phyloP scores from a whole-genome alignment of 37 sponge, comb jelly and placozoan species.

The Tethya wilhelma region DNA sequence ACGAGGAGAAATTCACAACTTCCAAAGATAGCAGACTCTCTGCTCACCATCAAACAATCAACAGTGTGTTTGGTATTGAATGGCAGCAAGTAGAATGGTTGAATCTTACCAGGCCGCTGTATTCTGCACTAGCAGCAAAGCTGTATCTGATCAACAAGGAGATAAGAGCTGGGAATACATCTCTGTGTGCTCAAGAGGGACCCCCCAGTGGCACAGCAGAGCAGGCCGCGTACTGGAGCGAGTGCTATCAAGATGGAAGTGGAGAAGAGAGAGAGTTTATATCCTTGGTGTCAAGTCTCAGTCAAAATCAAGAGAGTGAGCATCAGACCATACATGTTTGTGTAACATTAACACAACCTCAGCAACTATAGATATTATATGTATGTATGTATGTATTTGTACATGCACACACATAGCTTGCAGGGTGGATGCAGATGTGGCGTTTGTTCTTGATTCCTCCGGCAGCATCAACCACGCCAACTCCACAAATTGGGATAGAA shows the following conservation, averaged over 20 bases:
- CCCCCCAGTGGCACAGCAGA: too few species aligned
- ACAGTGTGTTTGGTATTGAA: not conserved
- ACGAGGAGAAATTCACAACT: not conserved
- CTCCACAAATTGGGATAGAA: not conserved
- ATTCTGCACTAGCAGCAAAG: slow-evolving; percentile 28
- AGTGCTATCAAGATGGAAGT: too few species aligned
- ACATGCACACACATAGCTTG: slow-evolving; percentile 7
- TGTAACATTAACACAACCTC: too few species aligned
- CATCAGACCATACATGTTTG: too few species aligned
- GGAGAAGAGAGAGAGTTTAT: too few species aligned
- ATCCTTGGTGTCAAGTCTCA: too few species aligned
- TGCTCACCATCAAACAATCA: not conserved
- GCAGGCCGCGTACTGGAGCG: too few species aligned
- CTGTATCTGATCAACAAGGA: not conserved
- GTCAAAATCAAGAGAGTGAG: too few species aligned
- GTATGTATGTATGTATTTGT: not conserved
- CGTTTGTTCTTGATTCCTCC: slow-evolving; percentile 18
- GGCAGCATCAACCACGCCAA: slow-evolving; percentile 1
- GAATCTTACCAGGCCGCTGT: slow-evolving; percentile 9
- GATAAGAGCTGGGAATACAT: not conserved
- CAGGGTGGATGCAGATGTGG: slow-evolving; percentile 6
- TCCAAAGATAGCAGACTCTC: not conserved
- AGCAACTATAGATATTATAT: not conserved
- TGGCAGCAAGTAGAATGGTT: slow-evolving; percentile 1
- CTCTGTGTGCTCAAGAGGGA: too few species aligned